Percentiles rank a stretch among this genome's conserved stretches.
phyloP scores from a whole-genome alignment of 1,140 invertebrate species.

The Sinella curviseta region DNA sequence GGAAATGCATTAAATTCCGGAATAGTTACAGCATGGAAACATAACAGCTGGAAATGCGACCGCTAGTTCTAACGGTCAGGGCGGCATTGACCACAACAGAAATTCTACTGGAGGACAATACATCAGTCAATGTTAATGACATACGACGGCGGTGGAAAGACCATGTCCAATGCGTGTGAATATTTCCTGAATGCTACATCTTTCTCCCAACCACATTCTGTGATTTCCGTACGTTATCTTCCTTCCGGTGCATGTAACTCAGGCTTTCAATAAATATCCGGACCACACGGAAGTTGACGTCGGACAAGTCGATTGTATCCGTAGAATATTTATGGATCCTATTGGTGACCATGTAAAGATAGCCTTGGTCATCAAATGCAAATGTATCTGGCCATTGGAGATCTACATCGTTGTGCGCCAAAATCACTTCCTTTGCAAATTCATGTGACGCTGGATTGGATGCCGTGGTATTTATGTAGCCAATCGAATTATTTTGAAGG shows the following conservation, averaged over 20 bases:
- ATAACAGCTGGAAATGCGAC: too few relatives aligned
- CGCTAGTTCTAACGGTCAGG: too few relatives aligned
- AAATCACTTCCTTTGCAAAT: slow-evolving; percentile 51
- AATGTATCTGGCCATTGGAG: slow-evolving; percentile 74
- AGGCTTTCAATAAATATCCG: slow-evolving; percentile 60
- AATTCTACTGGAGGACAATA: too few relatives aligned
- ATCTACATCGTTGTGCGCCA: slow-evolving; percentile 64
- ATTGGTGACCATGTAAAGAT: slow-evolving; percentile 67
- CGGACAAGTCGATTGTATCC: slow-evolving; percentile 58
- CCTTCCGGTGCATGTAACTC: slow-evolving; percentile 63
- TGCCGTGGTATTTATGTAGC: slow-evolving; percentile 64
- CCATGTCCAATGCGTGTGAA: too few relatives aligned
- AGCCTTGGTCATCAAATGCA: slow-evolving; percentile 65
- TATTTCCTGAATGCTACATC: too few relatives aligned
- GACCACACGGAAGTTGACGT: slow-evolving; percentile 65
- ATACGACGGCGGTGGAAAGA: too few relatives aligned
- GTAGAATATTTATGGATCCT: slow-evolving; percentile 65
- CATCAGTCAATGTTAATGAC: too few relatives aligned
- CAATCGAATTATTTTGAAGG: slow-evolving; percentile 65
- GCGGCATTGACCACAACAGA: too few relatives aligned
- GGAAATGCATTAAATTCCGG: too few relatives aligned
- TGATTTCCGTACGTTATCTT: not conserved
- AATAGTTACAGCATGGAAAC: too few relatives aligned
- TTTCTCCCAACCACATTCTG: too few relatives aligned
- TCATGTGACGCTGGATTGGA: not conserved